Evolutionary conservation across 2,797 vertebrate species (phyloP).

Genomic region (Trematomus bernacchii): DNA sequence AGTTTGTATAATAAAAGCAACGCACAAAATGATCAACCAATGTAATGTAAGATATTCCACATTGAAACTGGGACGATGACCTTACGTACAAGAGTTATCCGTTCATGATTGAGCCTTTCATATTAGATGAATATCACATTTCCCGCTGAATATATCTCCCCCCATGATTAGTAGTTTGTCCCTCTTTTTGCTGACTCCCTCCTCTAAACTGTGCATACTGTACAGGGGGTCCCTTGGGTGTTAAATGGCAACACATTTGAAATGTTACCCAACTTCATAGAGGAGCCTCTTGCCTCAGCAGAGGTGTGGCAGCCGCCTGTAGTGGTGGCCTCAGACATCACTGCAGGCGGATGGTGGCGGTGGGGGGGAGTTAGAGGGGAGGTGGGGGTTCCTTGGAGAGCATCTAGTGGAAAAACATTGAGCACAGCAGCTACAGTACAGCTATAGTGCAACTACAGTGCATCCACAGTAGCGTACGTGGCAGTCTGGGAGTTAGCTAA

Average conservation of each 20-base stretch:
- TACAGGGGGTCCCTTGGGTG: slow-evolving; percentile 36
- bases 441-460: slow-evolving; percentile 50
- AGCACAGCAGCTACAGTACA: slow-evolving; percentile 55
- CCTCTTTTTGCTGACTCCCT: slow-evolving; percentile 39
- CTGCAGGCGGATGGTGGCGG: slow-evolving; percentile 28
- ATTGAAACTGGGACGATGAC: slow-evolving; percentile 11
- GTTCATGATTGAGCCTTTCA: slow-evolving; percentile 3
- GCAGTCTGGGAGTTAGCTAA: slow-evolving; percentile 69
- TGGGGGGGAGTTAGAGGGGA: neutral
- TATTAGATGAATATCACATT: neutral
- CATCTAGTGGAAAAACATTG: slow-evolving; percentile 68
- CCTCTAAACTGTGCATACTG: slow-evolving; percentile 16
- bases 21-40: slow-evolving; percentile 39
- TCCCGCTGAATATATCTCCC: slow-evolving; percentile 5
- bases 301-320: slow-evolving; percentile 67
- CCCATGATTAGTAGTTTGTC: slow-evolving; percentile 19
- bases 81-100: neutral
- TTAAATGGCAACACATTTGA: slow-evolving; percentile 65
- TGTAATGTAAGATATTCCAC: slow-evolving; percentile 17
- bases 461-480: slow-evolving; percentile 39
- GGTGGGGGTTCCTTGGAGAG: slow-evolving; percentile 61
- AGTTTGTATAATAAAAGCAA: slow-evolving; percentile 41
- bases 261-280: slow-evolving; percentile 62
- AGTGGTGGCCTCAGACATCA: slow-evolving; percentile 71
- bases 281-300: slow-evolving; percentile 61